Evolutionary conservation across 2,888 invertebrate species (phyloP).

Genomic region (Melikaiella ostensackeni): DNA sequence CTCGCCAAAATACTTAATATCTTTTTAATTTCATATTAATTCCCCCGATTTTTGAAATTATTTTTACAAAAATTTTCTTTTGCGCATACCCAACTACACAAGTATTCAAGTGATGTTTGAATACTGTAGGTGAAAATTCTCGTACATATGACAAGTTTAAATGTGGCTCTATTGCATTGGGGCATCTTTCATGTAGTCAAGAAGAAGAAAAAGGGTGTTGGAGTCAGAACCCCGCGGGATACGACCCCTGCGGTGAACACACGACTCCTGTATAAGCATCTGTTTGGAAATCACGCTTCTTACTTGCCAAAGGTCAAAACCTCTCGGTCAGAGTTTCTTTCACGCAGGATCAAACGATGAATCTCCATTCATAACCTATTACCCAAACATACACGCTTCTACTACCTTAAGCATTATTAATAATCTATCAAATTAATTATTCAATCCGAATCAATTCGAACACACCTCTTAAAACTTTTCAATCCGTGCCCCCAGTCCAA

Average conservation of each 20-base stretch:
- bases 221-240: conserved; percentile 73
- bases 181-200: conserved; percentile 30
- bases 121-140: not conserved
- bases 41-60: not conserved
- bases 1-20: conserved; percentile 10
- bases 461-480: too few relatives aligned
- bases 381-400: conserved; percentile 7
- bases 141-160: not conserved
- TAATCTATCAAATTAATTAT: not conserved
- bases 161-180: not conserved
- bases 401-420: not conserved
- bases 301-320: conserved; percentile 37
- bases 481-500: too few relatives aligned
- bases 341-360: conserved; percentile 29
- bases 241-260: conserved; percentile 75
- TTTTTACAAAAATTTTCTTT: conserved; percentile 41
- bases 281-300: conserved; percentile 66
- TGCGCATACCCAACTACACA: not conserved
- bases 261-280: conserved; percentile 76
- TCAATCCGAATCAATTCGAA: too few relatives aligned
- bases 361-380: conserved; percentile 21
- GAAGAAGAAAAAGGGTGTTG: conserved; percentile 66
- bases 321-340: conserved; percentile 34
- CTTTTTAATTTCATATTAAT: conserved; percentile 13
- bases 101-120: not conserved